These are phyloP conservation scores for Spilarctia lutea DNA, from an alignment of 2,888 invertebrate species.

Conservation along the genomic window DNA sequence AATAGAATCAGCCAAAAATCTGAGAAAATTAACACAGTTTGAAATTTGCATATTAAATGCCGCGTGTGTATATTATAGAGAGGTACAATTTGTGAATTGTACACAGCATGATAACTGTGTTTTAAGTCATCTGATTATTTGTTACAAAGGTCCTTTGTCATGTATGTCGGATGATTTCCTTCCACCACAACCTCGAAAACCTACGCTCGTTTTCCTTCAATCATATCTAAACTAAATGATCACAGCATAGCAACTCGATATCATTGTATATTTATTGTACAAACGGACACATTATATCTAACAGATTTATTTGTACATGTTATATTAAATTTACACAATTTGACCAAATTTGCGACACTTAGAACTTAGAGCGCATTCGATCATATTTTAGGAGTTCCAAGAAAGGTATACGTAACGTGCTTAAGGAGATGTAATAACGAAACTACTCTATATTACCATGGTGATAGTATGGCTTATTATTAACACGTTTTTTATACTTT, in stretches of 20 bases:
- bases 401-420: not conserved
- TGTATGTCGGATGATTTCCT: constrained; percentile 5
- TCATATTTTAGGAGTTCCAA: not conserved
- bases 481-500: no score
- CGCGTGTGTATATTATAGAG: no score
- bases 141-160: constrained; percentile 1
- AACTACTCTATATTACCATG: no score
- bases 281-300: not conserved
- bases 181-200: constrained; percentile 12
- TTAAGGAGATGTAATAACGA: not conserved
- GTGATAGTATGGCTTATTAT: no score
- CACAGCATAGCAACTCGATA: constrained; percentile 9
- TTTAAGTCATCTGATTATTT: not conserved
- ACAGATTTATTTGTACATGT: not conserved
- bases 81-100: no score
- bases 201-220: constrained; percentile 18
- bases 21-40: no score
- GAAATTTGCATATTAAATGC: no score
- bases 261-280: not conserved
- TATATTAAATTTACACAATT: not conserved
- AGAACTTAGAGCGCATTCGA: not conserved
- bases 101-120: not conserved
- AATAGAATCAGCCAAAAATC: no score
- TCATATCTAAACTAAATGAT: not conserved
- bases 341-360: not conserved